phyloP scores from a whole-genome alignment of 2,888 invertebrate species.

The Deilephila porcellus region DNA sequence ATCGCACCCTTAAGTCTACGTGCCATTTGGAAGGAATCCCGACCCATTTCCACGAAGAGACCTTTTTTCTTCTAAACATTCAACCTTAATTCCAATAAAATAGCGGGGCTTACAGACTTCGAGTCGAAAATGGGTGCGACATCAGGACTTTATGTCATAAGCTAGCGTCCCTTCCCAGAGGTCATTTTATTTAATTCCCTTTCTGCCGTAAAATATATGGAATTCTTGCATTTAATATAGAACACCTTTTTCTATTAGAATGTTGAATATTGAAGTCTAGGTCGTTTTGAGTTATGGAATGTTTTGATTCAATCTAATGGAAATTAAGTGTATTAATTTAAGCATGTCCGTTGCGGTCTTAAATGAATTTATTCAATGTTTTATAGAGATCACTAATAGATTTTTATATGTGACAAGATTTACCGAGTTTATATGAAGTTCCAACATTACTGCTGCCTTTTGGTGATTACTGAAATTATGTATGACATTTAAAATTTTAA shows the following conservation, averaged over 20 bases:
- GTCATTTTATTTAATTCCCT: constrained; percentile 46
- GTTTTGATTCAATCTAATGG: not conserved
- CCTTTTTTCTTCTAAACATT: constrained; percentile 21
- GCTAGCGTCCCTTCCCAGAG: constrained; percentile 42
- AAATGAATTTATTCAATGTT: too few relatives aligned
- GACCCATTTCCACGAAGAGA: constrained; percentile 16
- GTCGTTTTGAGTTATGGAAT: not conserved
- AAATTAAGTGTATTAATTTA: not conserved
- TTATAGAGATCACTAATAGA: too few relatives aligned
- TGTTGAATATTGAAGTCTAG: constrained; percentile 2
- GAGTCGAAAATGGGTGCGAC: constrained; percentile 36
- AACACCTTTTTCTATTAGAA: not conserved
- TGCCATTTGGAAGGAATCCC: constrained; percentile 3
- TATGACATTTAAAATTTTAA: too few relatives aligned
- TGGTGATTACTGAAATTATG: too few relatives aligned
- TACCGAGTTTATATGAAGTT: too few relatives aligned
- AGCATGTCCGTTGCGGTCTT: not conserved
- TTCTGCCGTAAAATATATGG: constrained; percentile 33
- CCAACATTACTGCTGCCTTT: too few relatives aligned
- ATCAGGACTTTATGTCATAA: constrained; percentile 37
- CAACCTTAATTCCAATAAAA: constrained; percentile 32
- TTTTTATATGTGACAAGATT: too few relatives aligned
- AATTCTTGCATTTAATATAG: constrained; percentile 5
- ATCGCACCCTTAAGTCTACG: not conserved
- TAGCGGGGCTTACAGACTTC: constrained; percentile 33